Percentiles rank a stretch among this genome's conserved stretches.
These are phyloP conservation scores for Lasioglossum calceatum DNA, from an alignment of 2,888 invertebrate genomes.

Conservation along the genomic window DNA sequence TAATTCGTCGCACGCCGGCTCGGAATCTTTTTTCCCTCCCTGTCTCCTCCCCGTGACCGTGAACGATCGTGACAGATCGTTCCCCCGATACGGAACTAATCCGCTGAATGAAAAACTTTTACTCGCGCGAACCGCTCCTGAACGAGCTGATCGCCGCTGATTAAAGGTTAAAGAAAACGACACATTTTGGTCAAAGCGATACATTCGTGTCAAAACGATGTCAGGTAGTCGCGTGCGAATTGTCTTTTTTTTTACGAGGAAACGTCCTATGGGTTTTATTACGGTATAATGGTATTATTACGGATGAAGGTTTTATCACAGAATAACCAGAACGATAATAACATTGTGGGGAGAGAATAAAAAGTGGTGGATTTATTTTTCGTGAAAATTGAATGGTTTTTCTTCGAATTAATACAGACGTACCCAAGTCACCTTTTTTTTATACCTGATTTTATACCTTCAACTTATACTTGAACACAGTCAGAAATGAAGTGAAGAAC, in stretches of 20 bases:
- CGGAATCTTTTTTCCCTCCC: conserved; percentile 53
- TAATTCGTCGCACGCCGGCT: conserved; percentile 71
- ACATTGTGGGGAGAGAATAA: no score
- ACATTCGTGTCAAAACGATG: neutral
- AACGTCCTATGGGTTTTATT: no score
- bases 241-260: no score
- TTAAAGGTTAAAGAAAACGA: neutral
- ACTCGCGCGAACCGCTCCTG: conserved; percentile 32
- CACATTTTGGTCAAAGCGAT: neutral
- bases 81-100: conserved; percentile 65
- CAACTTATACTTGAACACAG: no score
- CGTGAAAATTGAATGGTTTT: neutral
- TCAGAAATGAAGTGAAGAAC: no score
- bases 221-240: neutral
- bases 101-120: conserved; percentile 63
- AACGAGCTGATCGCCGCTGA: neutral
- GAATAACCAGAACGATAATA: no score
- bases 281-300: no score
- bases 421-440: no score
- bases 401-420: neutral
- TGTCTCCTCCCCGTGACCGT: conserved; percentile 10
- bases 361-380: neutral
- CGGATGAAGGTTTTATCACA: no score
- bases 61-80: conserved; percentile 65
- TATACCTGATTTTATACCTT: no score